Evolutionary conservation across 2,113 vertebrate species (phyloP), one percentile per base, ranked within the genome.

Genomic region (Hymenochirus boettgeri): DNA sequence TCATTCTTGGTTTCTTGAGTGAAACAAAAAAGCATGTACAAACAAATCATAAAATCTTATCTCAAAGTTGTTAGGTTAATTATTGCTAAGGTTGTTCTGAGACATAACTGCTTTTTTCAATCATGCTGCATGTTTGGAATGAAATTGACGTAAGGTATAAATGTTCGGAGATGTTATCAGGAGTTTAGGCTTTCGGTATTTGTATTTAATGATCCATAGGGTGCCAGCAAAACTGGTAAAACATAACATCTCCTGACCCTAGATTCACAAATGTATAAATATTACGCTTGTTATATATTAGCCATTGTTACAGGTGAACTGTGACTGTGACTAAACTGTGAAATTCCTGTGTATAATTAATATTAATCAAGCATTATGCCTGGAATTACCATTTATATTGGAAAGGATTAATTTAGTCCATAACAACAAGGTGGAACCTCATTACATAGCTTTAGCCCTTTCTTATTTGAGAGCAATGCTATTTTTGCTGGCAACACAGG

Each of bases 251-350:
- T 35, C 31, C 12, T 35, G 31, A 50, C n/a, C 46, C n/a, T 50
- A 50, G 46, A 21, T 2, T 50, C 46, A 50, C 5, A 8, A 21
- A n/a, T 50, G 7, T 7, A 50, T 50, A 50, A 19, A 50, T 21
- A 50, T 50, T 50, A 7, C 12, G 6, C 31, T 10, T 35, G 48
- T 56, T 79, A n/a, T n/a, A n/a, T n/a, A n/a, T n/a, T n/a, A n/a
- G n/a, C n/a, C n/a, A n/a, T n/a, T n/a, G n/a, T n/a, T n/a, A n/a
- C n/a, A n/a, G n/a, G n/a, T n/a, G n/a, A n/a, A n/a, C n/a, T n/a
- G n/a, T n/a, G n/a, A n/a, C n/a, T n/a, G n/a, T n/a, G n/a, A n/a
- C n/a, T n/a, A n/a, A n/a, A n/a, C n/a, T n/a, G n/a, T n/a, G n/a
- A n/a, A n/a, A n/a, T n/a, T n/a, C n/a, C n/a, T n/a, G n/a, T n/a